Percentiles rank a stretch among this genome's conserved stretches.
phyloP scores from a whole-genome alignment of 37 sponge, comb jelly and placozoan species.

The Amphimedon queenslandica region DNA sequence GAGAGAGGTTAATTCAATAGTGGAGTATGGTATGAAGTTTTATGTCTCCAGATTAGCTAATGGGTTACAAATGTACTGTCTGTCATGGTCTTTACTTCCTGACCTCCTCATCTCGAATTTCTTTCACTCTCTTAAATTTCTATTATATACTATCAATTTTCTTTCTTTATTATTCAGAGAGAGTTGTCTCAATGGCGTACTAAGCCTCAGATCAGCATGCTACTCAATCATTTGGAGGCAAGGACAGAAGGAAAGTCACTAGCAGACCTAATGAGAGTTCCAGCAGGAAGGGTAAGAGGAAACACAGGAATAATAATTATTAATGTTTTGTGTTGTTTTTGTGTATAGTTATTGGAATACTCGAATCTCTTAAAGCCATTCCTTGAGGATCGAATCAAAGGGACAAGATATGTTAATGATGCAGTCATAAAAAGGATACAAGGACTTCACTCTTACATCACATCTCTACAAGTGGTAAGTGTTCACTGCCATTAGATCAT shows the following conservation, averaged over 20 bases:
- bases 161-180: background rate
- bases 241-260: background rate
- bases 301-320: too few species aligned
- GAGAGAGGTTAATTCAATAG: too few species aligned
- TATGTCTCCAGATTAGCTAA: too few species aligned
- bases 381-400: slow-evolving; percentile 16
- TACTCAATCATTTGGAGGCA: background rate
- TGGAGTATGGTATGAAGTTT: too few species aligned
- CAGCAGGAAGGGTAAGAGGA: background rate
- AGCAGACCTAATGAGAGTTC: background rate
- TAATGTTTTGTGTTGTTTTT: background rate
- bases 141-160: too few species aligned
- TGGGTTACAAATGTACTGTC: too few species aligned
- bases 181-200: background rate
- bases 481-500: background rate
- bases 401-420: slow-evolving; percentile 22
- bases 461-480: slow-evolving; percentile 45
- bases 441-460: slow-evolving; percentile 27
- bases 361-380: slow-evolving; percentile 25
- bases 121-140: too few species aligned
- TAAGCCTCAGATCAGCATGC: background rate
- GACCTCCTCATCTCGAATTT: too few species aligned
- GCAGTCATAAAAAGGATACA: slow-evolving; percentile 32
- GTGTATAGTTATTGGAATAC: slow-evolving; percentile 34
- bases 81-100: too few species aligned